A percentile compares a stretch with the other conserved stretches of the same genome.
Conservation (phyloP, 2,797 vertebrate species). For the Luscinia megarhynchos region DNA sequence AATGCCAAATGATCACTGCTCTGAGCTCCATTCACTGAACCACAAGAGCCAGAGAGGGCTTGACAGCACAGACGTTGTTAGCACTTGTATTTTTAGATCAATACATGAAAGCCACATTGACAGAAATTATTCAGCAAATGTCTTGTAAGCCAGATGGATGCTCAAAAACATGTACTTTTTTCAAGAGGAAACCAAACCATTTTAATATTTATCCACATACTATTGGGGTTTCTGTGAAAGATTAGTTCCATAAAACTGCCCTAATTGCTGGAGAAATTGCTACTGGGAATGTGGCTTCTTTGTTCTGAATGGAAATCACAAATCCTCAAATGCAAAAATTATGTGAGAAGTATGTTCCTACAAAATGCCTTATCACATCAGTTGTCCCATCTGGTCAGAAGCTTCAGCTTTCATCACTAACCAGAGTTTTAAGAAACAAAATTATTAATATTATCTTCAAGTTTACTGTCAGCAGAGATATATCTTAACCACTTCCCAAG, state of each 20-base stretch:
- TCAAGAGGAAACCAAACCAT: background rate
- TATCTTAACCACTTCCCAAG: background rate
- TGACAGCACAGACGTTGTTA: constrained; percentile 45
- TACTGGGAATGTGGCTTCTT: background rate
- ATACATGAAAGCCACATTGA: constrained; percentile 63
- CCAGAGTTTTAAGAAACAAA: background rate
- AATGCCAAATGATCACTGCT: background rate
- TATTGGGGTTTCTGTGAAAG: background rate
- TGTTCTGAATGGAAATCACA: background rate
- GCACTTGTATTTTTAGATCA: constrained; percentile 63
- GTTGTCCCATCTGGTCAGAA: background rate
- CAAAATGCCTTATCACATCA: background rate
- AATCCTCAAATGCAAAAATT: background rate
- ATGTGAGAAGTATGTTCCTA: background rate
- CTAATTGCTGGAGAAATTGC: background rate
- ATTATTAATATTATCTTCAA: constrained; percentile 39
- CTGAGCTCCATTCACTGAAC: constrained; percentile 1
- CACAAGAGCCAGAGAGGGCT: constrained; percentile 21
- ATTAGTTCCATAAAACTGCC: background rate
- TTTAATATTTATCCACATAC: background rate
- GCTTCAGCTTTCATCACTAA: background rate
- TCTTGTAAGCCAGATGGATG: constrained; percentile 65
- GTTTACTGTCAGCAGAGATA: background rate
- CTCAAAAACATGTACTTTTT: background rate
- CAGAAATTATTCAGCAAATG: constrained; percentile 67